Conservation (phyloP, 1,140 invertebrate species). For the Heliothis subflexa region DNA sequence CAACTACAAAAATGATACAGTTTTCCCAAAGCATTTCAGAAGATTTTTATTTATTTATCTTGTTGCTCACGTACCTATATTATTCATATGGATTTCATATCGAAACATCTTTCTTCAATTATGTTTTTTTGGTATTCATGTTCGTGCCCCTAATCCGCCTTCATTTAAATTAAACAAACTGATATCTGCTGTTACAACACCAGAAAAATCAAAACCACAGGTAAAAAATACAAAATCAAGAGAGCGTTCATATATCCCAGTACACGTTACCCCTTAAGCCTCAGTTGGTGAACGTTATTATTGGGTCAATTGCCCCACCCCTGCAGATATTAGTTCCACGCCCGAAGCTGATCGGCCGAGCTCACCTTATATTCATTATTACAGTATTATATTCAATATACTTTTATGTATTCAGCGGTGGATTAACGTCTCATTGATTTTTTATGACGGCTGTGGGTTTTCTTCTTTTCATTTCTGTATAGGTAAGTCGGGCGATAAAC, state of each 20-base stretch:
- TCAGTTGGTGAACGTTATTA: conserved; percentile 57
- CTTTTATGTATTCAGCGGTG: conserved; percentile 35
- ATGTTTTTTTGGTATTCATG: no score
- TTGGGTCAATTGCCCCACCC: conserved; percentile 57
- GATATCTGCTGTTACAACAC: background rate
- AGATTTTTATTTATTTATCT: no score
- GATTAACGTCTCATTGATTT: conserved; percentile 32
- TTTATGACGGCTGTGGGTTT: conserved; percentile 9
- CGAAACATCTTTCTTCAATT: no score
- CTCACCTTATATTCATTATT: conserved; percentile 47
- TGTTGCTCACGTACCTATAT: no score
- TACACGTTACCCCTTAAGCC: conserved; percentile 27
- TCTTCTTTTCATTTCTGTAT: background rate
- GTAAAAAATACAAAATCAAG: background rate
- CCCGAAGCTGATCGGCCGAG: conserved; percentile 37
- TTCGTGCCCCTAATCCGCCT: no score
- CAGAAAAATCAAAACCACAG: background rate
- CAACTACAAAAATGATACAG: no score
- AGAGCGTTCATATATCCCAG: background rate
- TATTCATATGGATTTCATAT: no score
- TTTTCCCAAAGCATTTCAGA: no score
- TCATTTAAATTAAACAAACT: no score
- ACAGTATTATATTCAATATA: conserved; percentile 46
- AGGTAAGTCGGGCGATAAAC: conserved; percentile 7
- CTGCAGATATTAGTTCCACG: conserved; percentile 46